Percentiles rank a stretch among this genome's conserved stretches.
Conservation (phyloP, 2,888 invertebrate genomes). For the Frankliniella intonsa region DNA sequence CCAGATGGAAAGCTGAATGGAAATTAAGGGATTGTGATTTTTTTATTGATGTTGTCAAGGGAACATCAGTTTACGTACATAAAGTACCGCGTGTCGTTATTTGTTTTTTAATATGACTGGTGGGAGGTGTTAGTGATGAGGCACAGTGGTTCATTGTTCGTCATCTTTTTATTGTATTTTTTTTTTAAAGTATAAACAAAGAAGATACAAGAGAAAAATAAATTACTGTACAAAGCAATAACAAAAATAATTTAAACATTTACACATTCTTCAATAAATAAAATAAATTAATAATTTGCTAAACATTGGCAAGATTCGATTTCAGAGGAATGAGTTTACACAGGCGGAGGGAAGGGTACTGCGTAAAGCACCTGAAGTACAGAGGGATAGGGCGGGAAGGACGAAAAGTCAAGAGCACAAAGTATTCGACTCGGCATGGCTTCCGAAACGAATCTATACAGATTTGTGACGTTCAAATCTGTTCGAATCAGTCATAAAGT, state of each 20-base stretch:
- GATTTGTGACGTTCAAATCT: neutral
- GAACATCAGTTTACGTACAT: neutral
- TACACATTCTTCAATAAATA: neutral
- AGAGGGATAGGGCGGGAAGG: slow-evolving; percentile 3
- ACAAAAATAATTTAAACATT: slow-evolving; percentile 7
- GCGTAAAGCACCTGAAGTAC: slow-evolving; percentile 5
- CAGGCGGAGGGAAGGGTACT: neutral
- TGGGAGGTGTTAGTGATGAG: too few species aligned
- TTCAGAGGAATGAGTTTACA: neutral
- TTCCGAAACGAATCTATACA: slow-evolving; percentile 11
- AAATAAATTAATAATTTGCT: slow-evolving; percentile 16
- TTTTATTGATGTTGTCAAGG: neutral
- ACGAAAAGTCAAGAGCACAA: neutral
- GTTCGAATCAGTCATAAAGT: slow-evolving; percentile 9
- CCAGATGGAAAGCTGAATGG: too few species aligned
- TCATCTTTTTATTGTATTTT: neutral
- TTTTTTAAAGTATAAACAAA: slow-evolving; percentile 1
- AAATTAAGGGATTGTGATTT: too few species aligned
- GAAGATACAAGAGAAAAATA: neutral
- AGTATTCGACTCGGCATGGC: slow-evolving; percentile 9
- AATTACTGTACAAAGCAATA: slow-evolving; percentile 17
- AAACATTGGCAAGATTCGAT: neutral
- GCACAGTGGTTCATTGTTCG: neutral
- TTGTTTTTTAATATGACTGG: neutral
- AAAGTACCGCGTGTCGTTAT: neutral